phyloP scores from a whole-genome alignment of 2,113 vertebrate species.

The Nibea albiflora region DNA sequence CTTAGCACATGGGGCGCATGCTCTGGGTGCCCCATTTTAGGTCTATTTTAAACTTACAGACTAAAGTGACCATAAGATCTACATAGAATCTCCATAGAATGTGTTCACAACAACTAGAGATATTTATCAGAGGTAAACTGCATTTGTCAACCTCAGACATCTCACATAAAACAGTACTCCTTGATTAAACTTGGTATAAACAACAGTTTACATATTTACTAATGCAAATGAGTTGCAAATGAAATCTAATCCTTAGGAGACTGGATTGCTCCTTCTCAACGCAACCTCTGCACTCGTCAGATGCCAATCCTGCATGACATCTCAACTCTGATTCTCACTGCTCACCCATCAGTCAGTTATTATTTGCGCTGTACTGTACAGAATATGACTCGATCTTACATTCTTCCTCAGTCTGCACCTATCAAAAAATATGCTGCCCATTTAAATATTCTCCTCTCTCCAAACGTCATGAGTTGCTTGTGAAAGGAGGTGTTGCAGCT shows the following conservation, averaged over 20 bases:
- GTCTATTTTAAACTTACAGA: no score
- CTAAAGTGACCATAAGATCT: background rate
- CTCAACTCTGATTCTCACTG: background rate
- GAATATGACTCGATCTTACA: background rate
- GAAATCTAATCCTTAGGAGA: background rate
- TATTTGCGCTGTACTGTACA: background rate
- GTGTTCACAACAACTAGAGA: background rate
- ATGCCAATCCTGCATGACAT: conserved; percentile 2
- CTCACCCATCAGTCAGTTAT: background rate
- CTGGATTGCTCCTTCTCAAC: background rate
- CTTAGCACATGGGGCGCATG: no score
- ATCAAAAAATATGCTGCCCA: background rate
- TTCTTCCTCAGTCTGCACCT: background rate
- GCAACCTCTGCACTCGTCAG: conserved; percentile 2
- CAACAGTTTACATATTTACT: background rate
- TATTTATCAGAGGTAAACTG: background rate
- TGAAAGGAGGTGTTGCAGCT: background rate
- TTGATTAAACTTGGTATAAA: background rate
- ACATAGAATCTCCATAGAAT: background rate
- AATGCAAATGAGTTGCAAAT: background rate
- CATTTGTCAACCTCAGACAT: background rate
- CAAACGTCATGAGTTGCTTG: background rate
- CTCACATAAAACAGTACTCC: background rate
- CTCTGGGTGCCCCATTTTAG: background rate
- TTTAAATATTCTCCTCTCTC: background rate